phyloP scores from a whole-genome alignment of 1,140 invertebrate genomes.

The Drosophila mauritiana region DNA sequence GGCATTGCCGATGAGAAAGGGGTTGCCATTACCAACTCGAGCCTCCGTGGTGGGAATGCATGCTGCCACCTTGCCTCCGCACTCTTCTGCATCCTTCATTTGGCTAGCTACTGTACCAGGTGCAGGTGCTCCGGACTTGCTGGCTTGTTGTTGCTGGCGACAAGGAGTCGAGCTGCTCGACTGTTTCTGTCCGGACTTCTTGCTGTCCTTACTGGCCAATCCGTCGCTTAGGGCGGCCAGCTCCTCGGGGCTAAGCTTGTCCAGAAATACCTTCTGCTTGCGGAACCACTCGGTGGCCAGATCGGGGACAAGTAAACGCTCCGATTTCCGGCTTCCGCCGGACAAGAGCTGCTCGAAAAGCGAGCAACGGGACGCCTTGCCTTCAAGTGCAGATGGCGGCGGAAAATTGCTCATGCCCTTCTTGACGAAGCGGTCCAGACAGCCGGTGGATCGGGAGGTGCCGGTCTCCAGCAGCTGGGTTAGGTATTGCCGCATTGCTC shows the following conservation, averaged over 20 bases:
- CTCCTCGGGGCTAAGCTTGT: conserved; percentile 32
- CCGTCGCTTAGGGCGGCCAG: conserved; percentile 7
- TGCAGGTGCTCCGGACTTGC: background rate
- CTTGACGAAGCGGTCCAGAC: conserved; percentile 24
- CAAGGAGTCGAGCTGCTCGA: background rate
- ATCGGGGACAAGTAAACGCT: conserved; percentile 68
- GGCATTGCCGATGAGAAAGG: conserved; percentile 4
- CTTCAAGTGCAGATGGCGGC: background rate
- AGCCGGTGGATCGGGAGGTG: background rate
- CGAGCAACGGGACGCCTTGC: background rate
- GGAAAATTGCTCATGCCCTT: conserved; percentile 36
- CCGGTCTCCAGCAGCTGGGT: conserved; percentile 8
- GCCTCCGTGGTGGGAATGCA: conserved; percentile 3
- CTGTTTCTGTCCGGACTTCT: background rate
- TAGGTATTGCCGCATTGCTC: conserved; percentile 9
- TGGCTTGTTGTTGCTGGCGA: background rate
- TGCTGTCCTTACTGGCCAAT: background rate
- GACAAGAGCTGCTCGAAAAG: conserved; percentile 51
- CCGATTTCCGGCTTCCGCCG: conserved; percentile 13
- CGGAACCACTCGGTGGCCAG: conserved; percentile 74
- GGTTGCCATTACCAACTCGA: conserved; percentile 6
- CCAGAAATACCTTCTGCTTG: conserved; percentile 60
- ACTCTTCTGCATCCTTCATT: background rate
- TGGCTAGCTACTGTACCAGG: background rate
- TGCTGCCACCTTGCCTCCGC: background rate